Conservation (phyloP, 2,888 invertebrate species). For the Cerastis rubricosa region DNA sequence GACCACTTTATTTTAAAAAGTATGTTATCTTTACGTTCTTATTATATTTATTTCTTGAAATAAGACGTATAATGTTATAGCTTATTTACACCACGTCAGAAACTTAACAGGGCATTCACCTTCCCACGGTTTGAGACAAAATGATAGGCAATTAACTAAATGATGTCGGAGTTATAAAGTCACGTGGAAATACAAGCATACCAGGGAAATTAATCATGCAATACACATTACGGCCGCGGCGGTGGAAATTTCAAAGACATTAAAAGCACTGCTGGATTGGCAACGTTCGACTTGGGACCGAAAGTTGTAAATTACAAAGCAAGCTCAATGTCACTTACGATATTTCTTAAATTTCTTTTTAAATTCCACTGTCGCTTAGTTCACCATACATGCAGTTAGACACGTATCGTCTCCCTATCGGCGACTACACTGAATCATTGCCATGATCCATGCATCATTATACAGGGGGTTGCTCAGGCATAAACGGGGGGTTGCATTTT, state of each 20-base stretch:
- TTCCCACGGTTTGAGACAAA: background rate
- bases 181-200: conserved; percentile 63
- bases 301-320: conserved; percentile 5
- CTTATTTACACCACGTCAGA: conserved; percentile 1
- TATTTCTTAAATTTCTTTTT: too few relatives aligned
- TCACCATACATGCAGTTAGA: conserved; percentile 62
- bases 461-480: conserved; percentile 55
- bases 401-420: conserved; percentile 65
- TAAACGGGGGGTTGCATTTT: conserved; percentile 69
- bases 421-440: conserved; percentile 64
- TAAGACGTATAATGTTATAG: background rate
- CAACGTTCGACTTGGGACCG: background rate
- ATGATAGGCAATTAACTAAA: background rate
- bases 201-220: conserved; percentile 70
- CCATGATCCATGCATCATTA: conserved; percentile 71
- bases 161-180: conserved; percentile 7
- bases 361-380: conserved; percentile 24
- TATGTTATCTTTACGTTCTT: background rate
- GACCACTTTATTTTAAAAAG: background rate
- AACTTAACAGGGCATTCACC: background rate
- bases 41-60: background rate
- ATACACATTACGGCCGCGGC: conserved; percentile 44
- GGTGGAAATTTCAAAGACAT: background rate
- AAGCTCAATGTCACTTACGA: conserved; percentile 1
- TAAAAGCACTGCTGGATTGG: background rate